Evolutionary conservation across 2,888 invertebrate species (phyloP), one percentile per base, ranked within the genome.

Genomic region (Teinopalpus imperialis): DNA sequence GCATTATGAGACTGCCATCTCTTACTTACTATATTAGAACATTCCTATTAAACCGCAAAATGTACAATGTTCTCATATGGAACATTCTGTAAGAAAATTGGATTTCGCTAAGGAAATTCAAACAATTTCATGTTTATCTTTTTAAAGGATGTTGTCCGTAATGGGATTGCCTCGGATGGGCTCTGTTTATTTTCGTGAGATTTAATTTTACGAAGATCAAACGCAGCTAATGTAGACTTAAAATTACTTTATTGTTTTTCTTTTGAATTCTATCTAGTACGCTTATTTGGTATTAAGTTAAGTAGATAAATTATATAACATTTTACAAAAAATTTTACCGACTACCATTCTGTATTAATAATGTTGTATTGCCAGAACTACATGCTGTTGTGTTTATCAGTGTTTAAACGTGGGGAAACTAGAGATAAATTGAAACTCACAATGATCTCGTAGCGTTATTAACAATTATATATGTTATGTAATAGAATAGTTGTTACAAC

Each of bases 41-140:
- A 40, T 45, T 45, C 34, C 39, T 39, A 39, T 39, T 21, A 34
- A 8, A 23, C 34, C 43, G 14, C 35, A 29, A 20, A 35, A 35
- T 26, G 42, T 34, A 14, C 16, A 16, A 20, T 24, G 23, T 36
- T 10, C 21, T 9, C 43, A 23, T 26, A 20, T 30, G 41, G 36
- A 41, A 41, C 30, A 35, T 35, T 41, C 40, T 18, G 23, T 29
- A 29, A 30, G 35, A 35, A 46, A 40, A 46, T 46, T 46, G 46
- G 29, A 46, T 41, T 35, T 35, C 12, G 41, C 13, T 12, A 8
- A 35, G 30, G 23, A 31, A 30, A 35, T 46, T 41, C 24, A 12
- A 41, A 47, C 35, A 36, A 47, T 47, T 30, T 37, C 36, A 37
- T 47, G 30, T 36, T 41, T 41, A 24, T 29, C 10, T 34, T 40